Conservation (phyloP, 2,888 invertebrate genomes). For the Lomographa bimaculata region DNA sequence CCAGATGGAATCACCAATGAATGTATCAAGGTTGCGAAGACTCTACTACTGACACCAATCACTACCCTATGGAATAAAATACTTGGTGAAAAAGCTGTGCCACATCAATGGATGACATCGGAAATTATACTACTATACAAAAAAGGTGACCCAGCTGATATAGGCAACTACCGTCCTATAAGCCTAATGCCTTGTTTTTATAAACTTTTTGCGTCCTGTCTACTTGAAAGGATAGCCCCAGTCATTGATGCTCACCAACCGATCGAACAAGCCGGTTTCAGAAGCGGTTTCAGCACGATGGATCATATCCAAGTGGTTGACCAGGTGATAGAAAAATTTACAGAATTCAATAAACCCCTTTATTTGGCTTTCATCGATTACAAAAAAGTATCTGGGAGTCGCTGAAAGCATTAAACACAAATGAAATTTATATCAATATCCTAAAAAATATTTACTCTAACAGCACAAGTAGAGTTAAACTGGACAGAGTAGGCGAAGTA, state of each 20-base stretch:
- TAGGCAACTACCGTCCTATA: constrained; percentile 3
- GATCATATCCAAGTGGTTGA: constrained; percentile 4
- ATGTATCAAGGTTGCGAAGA: constrained; percentile 1
- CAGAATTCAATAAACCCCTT: no score
- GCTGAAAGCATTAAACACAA: no score
- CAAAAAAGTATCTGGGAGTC: no score
- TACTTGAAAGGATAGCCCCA: constrained; percentile 13
- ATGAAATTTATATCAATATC: no score
- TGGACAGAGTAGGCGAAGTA: no score
- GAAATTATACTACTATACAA: no score
- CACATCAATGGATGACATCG: constrained; percentile 16
- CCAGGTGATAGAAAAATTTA: constrained; percentile 4
- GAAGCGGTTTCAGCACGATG: constrained; percentile 9
- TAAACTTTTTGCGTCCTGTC: constrained; percentile 7
- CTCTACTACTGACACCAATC: constrained; percentile 2
- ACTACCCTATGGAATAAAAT: constrained; percentile 6
- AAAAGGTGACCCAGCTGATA: no score
- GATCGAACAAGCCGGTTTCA: constrained; percentile 27
- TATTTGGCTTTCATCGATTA: no score
- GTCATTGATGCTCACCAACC: constrained; percentile 18
- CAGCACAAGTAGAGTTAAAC: no score
- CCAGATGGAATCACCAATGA: no score
- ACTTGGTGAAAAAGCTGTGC: constrained; percentile 14
- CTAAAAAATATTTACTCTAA: no score
- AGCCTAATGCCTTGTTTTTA: constrained; percentile 6